Evolutionary conservation across 64 coral and sea anemone species (phyloP), one percentile per base, ranked within the genome.

Genomic region (Orbicella faveolata): DNA sequence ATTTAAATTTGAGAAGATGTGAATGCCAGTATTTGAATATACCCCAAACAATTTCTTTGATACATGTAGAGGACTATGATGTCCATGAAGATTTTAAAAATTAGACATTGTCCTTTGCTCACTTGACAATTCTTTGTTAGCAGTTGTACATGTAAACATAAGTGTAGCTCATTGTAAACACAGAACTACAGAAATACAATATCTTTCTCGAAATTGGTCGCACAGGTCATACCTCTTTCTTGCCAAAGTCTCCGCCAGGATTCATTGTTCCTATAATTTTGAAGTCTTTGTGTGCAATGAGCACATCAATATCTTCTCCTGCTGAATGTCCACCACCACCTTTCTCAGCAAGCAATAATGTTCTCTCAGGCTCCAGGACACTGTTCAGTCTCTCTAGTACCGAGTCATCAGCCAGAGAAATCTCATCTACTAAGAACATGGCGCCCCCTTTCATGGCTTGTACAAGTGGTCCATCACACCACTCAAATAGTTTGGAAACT

Each of bases 381-480:
- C 97, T 99, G 86, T 99, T 99, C 2, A 99, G 90, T 75, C 97
- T 93, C 75, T 99, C 97, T 4, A 99, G 87, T 15, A 99, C 97
- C 21, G 97, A 99, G 65, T 99, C 97, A 51, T 99, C 97, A 37
- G 97, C 97, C 34, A 99, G 72, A 10, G 97, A 99, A 57, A 99
- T 99, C 89, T 99, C 97, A 51, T 99, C 94, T 63, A 95, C 88
- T 2, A 99, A 76, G 18, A 99, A 95, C 94, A 96, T 93, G 34
- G 77, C 91, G 0, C 97, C 97, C 44, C 91, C 84, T 81, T 91
- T 99, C 94, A 99, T 99, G 30, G 97, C 97, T 61, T 80, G 74
- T 6, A 99, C 91, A 7, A 99, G 85, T 13, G 90, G 90, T 35
- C 97, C 97, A 81, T 99, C 97, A 83, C 97, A 99, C 97, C 97